Percentiles rank a stretch among this genome's conserved stretches.
These are phyloP conservation scores for Caradrina kadenii DNA, from an alignment of 2,888 invertebrate species.

Conservation along the genomic window DNA sequence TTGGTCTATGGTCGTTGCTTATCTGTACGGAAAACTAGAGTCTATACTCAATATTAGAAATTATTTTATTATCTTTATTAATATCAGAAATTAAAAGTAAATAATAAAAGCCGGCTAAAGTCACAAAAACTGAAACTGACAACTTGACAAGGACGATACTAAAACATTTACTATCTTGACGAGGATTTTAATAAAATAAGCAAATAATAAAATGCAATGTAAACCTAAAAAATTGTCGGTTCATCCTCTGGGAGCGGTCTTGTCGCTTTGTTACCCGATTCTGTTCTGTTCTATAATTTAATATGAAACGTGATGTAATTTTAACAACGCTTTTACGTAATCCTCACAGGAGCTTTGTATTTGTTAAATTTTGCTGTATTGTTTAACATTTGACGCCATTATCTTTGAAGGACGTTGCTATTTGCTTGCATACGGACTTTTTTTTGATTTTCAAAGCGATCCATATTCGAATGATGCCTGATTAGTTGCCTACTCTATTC, in stretches of 20 bases:
- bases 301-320: slow-evolving; percentile 81
- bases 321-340: slow-evolving; percentile 61
- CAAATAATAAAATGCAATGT: slow-evolving; percentile 74
- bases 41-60: too few species aligned
- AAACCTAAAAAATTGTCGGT: slow-evolving; percentile 70
- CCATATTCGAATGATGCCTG: too few species aligned
- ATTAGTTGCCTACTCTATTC: too few species aligned
- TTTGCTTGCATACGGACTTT: not conserved
- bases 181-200: slow-evolving; percentile 67
- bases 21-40: too few species aligned
- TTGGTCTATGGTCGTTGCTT: too few species aligned
- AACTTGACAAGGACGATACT: slow-evolving; percentile 28
- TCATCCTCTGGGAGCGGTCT: slow-evolving; percentile 71
- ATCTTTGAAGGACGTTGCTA: slow-evolving; percentile 40
- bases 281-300: slow-evolving; percentile 76
- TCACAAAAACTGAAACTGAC: slow-evolving; percentile 11
- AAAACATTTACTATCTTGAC: slow-evolving; percentile 51
- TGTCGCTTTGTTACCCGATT: slow-evolving; percentile 72
- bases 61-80: too few species aligned
- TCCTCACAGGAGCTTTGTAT: slow-evolving; percentile 57
- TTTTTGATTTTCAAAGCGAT: too few species aligned
- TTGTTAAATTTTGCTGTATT: slow-evolving; percentile 51
- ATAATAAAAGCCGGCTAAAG: not conserved
- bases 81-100: not conserved
- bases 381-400: slow-evolving; percentile 51